phyloP scores from a whole-genome alignment of 2,888 invertebrate species.

The Drosophila rellima region DNA sequence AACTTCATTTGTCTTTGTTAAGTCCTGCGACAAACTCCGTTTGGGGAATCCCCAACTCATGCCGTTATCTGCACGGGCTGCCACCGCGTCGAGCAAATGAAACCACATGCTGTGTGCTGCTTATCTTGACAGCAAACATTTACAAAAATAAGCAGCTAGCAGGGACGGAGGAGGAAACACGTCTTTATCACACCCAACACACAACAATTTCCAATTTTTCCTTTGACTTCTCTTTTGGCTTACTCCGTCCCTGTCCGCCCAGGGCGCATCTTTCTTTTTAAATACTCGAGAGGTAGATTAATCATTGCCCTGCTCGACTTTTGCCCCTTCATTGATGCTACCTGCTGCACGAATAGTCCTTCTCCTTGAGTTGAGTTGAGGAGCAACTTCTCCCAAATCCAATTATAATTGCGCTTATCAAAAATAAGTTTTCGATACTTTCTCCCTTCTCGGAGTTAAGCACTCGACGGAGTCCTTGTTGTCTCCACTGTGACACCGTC shows the following conservation, averaged over 20 bases:
- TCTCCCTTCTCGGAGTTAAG: constrained; percentile 38
- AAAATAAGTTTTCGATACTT: constrained; percentile 81
- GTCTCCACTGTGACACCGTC: constrained; percentile 55
- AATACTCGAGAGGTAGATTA: constrained; percentile 80
- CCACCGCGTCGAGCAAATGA: constrained; percentile 23
- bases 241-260: constrained; percentile 3
- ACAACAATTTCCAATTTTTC: constrained; percentile 75
- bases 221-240: constrained; percentile 26
- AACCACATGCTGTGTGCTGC: constrained; percentile 75
- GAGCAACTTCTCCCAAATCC: constrained; percentile 74
- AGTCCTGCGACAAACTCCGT: constrained; percentile 62
- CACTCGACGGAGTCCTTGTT: constrained; percentile 28
- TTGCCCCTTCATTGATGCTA: constrained; percentile 38
- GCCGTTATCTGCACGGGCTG: constrained; percentile 24
- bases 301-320: constrained; percentile 65
- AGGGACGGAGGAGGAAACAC: constrained; percentile 43
- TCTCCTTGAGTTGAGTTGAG: constrained; percentile 12
- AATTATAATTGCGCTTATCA: constrained; percentile 82
- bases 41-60: constrained; percentile 18
- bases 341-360: constrained; percentile 40
- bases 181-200: constrained; percentile 74
- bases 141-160: constrained; percentile 64
- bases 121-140: constrained; percentile 81
- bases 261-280: constrained; percentile 65
- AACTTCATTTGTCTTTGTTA: constrained; percentile 78